These are phyloP conservation scores for Balaenoptera acutorostrata DNA, from an alignment of 2,113 vertebrate species.

Conservation along the genomic window DNA sequence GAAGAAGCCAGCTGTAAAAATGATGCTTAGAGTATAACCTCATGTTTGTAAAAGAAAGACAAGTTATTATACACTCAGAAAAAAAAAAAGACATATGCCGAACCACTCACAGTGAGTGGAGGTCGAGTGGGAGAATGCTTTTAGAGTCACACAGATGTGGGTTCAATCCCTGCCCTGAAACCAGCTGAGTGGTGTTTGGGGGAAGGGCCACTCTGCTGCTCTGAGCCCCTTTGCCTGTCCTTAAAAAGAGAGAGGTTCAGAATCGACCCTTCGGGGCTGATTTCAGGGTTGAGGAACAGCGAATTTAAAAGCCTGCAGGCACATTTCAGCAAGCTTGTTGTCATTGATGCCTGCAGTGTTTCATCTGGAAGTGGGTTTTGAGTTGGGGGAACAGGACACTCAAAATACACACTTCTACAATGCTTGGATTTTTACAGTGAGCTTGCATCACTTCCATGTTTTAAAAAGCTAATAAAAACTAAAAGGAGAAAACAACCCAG, in stretches of 20 bases:
- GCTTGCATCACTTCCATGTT: background rate
- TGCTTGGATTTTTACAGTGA: background rate
- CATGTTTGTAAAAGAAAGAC: background rate
- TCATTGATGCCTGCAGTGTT: background rate
- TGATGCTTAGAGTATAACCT: background rate
- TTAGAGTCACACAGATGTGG: background rate
- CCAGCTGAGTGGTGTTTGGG: background rate
- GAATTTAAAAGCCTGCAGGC: background rate
- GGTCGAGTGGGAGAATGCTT: accelerated
- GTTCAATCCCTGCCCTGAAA: background rate
- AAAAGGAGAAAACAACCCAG: background rate
- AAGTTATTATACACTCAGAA: background rate
- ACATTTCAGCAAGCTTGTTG: accelerated
- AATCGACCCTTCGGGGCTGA: background rate
- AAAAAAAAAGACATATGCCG: background rate
- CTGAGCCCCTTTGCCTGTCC: background rate
- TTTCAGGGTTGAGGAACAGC: background rate
- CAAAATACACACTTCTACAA: background rate
- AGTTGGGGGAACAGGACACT: background rate
- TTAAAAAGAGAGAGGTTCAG: background rate
- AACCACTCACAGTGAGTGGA: background rate
- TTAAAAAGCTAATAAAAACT: background rate
- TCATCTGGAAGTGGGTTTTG: background rate
- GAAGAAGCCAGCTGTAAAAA: background rate
- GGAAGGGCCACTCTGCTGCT: background rate